These are phyloP conservation scores for Luidia sarsii DNA, from an alignment of 53 echinoderm and acorn worm genomes.

Conservation along the genomic window DNA sequence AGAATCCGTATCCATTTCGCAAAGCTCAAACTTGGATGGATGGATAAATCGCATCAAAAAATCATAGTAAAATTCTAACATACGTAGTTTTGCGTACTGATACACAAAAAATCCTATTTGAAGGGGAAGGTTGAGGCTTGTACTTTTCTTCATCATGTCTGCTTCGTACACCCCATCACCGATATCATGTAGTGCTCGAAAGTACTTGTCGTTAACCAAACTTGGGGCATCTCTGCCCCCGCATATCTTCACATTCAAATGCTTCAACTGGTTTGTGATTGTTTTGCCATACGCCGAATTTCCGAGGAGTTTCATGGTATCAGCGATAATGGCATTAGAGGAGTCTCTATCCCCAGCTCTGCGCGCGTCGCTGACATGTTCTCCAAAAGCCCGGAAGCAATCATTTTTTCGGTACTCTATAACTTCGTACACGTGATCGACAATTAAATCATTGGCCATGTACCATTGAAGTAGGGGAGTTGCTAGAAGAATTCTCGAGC, in stretches of 20 bases:
- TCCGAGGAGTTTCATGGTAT: constrained; percentile 42
- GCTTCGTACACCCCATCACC: constrained; percentile 26
- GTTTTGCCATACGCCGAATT: constrained; percentile 70
- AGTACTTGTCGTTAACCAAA: constrained; percentile 14
- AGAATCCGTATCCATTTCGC: constrained; percentile 15
- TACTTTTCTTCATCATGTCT: constrained; percentile 9
- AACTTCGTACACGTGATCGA: constrained; percentile 12
- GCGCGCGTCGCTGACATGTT: constrained; percentile 1
- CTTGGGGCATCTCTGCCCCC: background rate
- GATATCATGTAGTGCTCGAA: constrained; percentile 10
- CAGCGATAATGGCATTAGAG: constrained; percentile 45
- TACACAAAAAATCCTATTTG: constrained; percentile 71
- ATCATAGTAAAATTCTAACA: constrained; percentile 37
- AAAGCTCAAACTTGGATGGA: background rate
- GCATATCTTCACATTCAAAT: constrained; percentile 9
- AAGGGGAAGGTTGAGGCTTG: constrained; percentile 35
- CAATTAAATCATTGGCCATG: background rate
- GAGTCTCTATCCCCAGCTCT: constrained; percentile 29
- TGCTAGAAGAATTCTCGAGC: constrained; percentile 3
- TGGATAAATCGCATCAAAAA: background rate
- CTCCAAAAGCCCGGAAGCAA: constrained; percentile 18
- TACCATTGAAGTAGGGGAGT: constrained; percentile 38
- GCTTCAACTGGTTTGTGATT: constrained; percentile 54
- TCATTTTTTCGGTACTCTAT: constrained; percentile 9
- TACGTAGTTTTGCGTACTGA: constrained; percentile 63